These are phyloP conservation scores for Phrixothrix hirtus DNA, from an alignment of 2,888 invertebrate genomes.

Conservation along the genomic window DNA sequence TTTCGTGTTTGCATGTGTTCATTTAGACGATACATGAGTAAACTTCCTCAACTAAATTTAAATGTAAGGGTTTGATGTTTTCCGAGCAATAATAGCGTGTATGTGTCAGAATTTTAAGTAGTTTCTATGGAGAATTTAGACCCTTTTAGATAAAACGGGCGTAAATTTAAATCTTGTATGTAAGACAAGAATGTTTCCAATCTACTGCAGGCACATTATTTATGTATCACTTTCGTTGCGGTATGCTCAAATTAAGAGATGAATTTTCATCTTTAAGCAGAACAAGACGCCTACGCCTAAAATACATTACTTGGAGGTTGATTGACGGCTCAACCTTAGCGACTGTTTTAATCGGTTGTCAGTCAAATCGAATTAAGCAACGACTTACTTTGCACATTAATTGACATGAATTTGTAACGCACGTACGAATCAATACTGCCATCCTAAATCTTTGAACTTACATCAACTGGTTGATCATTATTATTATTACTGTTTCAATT, in stretches of 20 bases:
- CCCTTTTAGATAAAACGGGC: too few relatives aligned
- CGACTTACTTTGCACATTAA: slow-evolving; percentile 35
- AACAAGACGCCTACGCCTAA: slow-evolving; percentile 18
- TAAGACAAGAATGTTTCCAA: slow-evolving; percentile 1
- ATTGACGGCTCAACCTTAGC: slow-evolving; percentile 14
- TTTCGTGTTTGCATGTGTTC: too few relatives aligned
- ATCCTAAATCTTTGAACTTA: slow-evolving; percentile 11
- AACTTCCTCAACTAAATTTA: too few relatives aligned
- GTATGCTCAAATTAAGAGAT: slow-evolving; percentile 22
- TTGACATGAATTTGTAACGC: slow-evolving; percentile 28
- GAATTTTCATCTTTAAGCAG: slow-evolving; percentile 17
- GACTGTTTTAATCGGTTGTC: slow-evolving; percentile 35
- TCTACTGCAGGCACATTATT: slow-evolving; percentile 22
- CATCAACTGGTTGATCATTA: slow-evolving; percentile 25
- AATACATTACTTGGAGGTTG: slow-evolving; percentile 23
- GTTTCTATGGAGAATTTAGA: too few relatives aligned
- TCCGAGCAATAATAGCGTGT: too few relatives aligned
- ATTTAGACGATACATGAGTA: too few relatives aligned
- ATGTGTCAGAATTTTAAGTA: too few relatives aligned
- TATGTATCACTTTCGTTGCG: slow-evolving; percentile 27
- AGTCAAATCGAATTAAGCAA: slow-evolving; percentile 37
- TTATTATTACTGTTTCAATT: too few relatives aligned
- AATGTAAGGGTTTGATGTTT: too few relatives aligned
- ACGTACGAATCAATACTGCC: slow-evolving; percentile 17
- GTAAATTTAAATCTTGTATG: neutral